These are phyloP conservation scores for Chelon labrosus DNA, from an alignment of 2,797 vertebrate species.

Conservation along the genomic window DNA sequence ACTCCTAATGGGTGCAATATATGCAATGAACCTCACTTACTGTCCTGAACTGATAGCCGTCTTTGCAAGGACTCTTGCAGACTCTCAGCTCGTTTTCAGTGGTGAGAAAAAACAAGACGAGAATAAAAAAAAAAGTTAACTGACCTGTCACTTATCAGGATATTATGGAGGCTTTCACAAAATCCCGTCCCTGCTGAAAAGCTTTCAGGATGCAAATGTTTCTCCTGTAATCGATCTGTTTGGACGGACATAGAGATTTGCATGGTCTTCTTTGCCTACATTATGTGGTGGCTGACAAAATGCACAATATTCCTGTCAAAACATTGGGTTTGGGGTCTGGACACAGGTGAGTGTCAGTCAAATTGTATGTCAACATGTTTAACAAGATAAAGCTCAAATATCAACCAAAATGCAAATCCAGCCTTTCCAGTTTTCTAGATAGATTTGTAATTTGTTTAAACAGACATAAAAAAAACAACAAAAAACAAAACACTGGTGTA, in stretches of 20 bases:
- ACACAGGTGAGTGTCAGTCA: conserved; percentile 58
- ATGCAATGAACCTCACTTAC: too few species aligned
- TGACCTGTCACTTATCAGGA: too few species aligned
- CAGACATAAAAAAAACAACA: too few species aligned
- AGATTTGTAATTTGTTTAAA: too few species aligned
- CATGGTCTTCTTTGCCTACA: conserved; percentile 65
- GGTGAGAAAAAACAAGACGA: too few species aligned
- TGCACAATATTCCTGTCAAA: conserved; percentile 63
- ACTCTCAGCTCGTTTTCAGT: too few species aligned
- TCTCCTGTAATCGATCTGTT: conserved; percentile 36
- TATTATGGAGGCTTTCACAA: neutral
- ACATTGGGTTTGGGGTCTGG: conserved; percentile 59
- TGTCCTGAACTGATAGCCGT: too few species aligned
- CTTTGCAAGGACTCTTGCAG: too few species aligned
- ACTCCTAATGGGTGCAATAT: too few species aligned
- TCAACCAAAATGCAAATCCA: conserved; percentile 73
- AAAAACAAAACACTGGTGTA: too few species aligned
- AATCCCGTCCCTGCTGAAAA: neutral
- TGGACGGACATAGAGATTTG: conserved; percentile 52
- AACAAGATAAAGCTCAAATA: conserved; percentile 65
- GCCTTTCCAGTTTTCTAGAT: conserved; percentile 8
- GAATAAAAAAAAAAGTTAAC: too few species aligned
- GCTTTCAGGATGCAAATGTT: conserved; percentile 42
- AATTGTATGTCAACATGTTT: conserved; percentile 64
- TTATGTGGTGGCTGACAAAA: conserved; percentile 55